Conservation (phyloP, 2,113 vertebrate genomes). For the Oostethus manadensis region DNA sequence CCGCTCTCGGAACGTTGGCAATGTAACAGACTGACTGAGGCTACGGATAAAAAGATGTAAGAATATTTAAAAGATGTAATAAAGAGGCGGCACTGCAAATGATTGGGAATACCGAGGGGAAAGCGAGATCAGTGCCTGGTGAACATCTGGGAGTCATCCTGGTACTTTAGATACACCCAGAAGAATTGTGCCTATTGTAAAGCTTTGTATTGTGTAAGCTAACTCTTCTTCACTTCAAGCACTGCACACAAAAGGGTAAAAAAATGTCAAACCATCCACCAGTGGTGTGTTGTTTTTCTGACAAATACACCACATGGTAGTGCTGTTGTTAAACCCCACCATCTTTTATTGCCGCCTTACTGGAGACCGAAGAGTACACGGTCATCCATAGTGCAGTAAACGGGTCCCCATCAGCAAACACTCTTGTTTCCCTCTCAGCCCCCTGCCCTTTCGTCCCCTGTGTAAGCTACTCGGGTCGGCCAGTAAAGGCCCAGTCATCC, state of each 20-base stretch:
- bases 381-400: slow-evolving; percentile 15
- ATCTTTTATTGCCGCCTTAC: neutral
- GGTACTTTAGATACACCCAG: neutral
- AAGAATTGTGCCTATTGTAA: neutral
- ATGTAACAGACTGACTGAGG: slow-evolving; percentile 15
- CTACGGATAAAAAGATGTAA: slow-evolving; percentile 17
- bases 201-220: neutral
- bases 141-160: slow-evolving; percentile 14
- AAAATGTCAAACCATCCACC: too few species aligned
- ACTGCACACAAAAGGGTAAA: too few species aligned
- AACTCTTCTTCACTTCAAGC: too few species aligned
- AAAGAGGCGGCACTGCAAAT: slow-evolving; percentile 6
- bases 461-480: slow-evolving; percentile 44
- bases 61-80: slow-evolving; percentile 5
- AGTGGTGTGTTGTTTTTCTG: too few species aligned
- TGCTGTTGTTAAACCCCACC: neutral
- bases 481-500: slow-evolving; percentile 55
- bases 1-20: slow-evolving; percentile 7
- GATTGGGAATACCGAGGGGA: slow-evolving; percentile 7
- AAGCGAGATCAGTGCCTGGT: slow-evolving; percentile 11
- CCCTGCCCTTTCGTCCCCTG: slow-evolving; percentile 42
- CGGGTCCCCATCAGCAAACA: slow-evolving; percentile 23
- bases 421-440: slow-evolving; percentile 50
- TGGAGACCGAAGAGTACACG: slow-evolving; percentile 19
- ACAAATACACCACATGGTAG: too few species aligned